These are phyloP conservation scores for Mycteria americana DNA, from an alignment of 2,797 vertebrate species.

Conservation along the genomic window DNA sequence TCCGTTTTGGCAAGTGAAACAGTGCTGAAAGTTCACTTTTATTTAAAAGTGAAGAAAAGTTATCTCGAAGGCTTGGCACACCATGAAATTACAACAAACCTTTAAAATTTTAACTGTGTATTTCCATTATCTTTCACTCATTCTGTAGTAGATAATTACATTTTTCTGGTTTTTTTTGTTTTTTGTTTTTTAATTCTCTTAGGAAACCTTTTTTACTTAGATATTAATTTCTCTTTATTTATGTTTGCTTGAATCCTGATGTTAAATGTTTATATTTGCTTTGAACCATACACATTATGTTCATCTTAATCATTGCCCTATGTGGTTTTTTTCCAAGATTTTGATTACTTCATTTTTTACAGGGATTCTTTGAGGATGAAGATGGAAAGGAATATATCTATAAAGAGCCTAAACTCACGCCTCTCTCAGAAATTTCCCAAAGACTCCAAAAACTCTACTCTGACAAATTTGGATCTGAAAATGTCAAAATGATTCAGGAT, in stretches of 20 bases:
- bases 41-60: conserved; percentile 26
- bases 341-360: conserved; percentile 34
- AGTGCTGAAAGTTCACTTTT: conserved; percentile 63
- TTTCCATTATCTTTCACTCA: conserved; percentile 53
- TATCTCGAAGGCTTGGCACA: conserved; percentile 27
- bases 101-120: conserved; percentile 30
- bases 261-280: conserved; percentile 47
- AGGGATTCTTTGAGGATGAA: conserved; percentile 99
- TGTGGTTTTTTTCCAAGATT: background rate
- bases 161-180: background rate
- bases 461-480: conserved; percentile 96
- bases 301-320: background rate
- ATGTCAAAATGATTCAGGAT: conserved; percentile 99
- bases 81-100: conserved; percentile 32
- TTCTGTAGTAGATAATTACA: background rate
- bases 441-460: conserved; percentile 96
- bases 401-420: conserved; percentile 97
- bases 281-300: background rate
- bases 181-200: background rate
- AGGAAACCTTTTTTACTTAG: background rate
- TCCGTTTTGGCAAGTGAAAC: conserved; percentile 75
- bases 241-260: conserved; percentile 45
- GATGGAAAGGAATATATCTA: conserved; percentile 99
- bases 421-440: conserved; percentile 96
- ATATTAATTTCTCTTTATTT: conserved; percentile 42